phyloP scores from a whole-genome alignment of 2,113 vertebrate species.

The Physeter macrocephalus region DNA sequence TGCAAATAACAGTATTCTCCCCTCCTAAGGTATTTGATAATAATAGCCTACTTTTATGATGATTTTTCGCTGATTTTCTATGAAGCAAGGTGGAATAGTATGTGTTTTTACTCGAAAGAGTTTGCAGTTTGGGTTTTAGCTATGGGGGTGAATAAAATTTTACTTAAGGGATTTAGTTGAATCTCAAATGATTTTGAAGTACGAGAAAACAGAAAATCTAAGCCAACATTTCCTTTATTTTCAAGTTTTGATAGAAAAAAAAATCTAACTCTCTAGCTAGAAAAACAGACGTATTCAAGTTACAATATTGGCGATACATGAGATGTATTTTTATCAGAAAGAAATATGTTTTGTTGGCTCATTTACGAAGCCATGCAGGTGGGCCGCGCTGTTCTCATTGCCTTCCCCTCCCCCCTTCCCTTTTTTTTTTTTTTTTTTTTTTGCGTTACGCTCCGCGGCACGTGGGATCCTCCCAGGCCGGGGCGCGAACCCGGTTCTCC shows the following conservation, averaged over 20 bases:
- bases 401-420: background rate
- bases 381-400: background rate
- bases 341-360: background rate
- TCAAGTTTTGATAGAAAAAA: background rate
- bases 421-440: too few species aligned
- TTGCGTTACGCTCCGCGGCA: too few species aligned
- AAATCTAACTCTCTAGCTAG: background rate
- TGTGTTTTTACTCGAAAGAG: background rate
- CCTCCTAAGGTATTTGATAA: background rate
- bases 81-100: background rate
- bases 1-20: background rate
- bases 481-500: too few species aligned
- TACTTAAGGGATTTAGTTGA: background rate
- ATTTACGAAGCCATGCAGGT: background rate
- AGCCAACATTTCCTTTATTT: background rate
- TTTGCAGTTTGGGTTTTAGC: background rate
- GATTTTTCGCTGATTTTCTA: background rate
- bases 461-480: too few species aligned
- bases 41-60: background rate
- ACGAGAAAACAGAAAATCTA: background rate
- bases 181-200: slow-evolving; percentile 1
- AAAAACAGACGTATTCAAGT: background rate
- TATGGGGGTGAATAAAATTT: background rate
- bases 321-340: background rate
- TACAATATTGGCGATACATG: background rate